Percentiles rank a stretch among this genome's conserved stretches.
Evolutionary conservation across 2,113 vertebrate genomes (phyloP).

Genomic region (Rhabdornis inornatus): DNA sequence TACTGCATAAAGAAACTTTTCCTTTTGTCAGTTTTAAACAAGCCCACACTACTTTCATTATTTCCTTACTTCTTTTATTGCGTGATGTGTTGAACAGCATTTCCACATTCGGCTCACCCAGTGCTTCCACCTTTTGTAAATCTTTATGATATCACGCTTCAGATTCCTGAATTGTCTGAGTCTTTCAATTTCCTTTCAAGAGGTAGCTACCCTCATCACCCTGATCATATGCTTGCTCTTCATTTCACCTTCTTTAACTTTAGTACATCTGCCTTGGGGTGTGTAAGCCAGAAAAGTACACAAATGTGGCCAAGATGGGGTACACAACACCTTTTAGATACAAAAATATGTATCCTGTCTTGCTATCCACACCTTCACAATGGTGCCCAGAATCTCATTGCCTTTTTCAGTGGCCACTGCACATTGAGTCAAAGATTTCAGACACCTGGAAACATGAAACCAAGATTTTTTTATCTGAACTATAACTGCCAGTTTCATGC

Average conservation of each 20-base stretch:
- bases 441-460: neutral
- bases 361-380: neutral
- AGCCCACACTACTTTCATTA: neutral
- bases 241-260: neutral
- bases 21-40: neutral
- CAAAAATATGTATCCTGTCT: neutral
- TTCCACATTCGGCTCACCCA: neutral
- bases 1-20: neutral
- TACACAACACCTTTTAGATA: neutral
- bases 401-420: neutral
- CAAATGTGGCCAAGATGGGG: neutral
- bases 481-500: neutral
- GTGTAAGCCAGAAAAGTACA: neutral
- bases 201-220: neutral
- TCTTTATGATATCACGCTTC: neutral
- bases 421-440: neutral
- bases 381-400: neutral
- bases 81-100: neutral
- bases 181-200: neutral
- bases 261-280: neutral
- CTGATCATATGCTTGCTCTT: neutral
- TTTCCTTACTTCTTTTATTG: neutral
- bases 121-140: neutral
- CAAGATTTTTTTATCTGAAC: neutral
- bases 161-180: neutral